Base-by-base conservation (phyloP, 2,113 vertebrate species). In the Neogobius melanostomus region DNA sequence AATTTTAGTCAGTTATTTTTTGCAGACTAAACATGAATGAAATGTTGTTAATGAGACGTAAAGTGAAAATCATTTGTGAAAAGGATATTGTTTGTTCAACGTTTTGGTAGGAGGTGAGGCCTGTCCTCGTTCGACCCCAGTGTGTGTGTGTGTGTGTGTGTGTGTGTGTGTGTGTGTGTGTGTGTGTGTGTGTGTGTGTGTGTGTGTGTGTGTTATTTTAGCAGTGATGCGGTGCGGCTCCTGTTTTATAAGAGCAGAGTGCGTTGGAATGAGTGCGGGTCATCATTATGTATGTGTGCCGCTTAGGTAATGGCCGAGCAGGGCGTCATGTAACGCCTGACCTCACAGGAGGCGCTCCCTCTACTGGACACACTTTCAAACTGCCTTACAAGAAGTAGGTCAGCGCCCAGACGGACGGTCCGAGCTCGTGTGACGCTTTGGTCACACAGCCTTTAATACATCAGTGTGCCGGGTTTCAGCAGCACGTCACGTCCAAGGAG, bases 341-440 rank as follows among this genome's bases (percentile, higher is more conserved):
- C 71, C 71, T 67, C 42, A 6, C 7, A 10, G 11, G 28, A 52
- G 7, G 43, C 6, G 68, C 77, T 83, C 88, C 89, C 6, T 85
- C 44, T 84, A 49, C 42, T 12, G 82, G 72, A 75, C 72, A 87
- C 88, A 87, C 66, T 14, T n/a, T 21, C 76, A 60, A 78, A 54
- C 12, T 14, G 6, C 14, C 12, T n/a, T 16, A 7, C 47, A 48
- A 43, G 76, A 93, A 91, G 83, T 93, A 90, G 92, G 92, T 92
- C 92, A 93, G 52, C n/a, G 28, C 28, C 28, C 28, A 36, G 28
- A 36, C 28, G 28, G 28, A 36, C 28, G 28, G 28, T 36, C 28
- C 28, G 28, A 36, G 28, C 3, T 0, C 28, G 4, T 36, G 28
- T 36, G 28, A 36, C 28, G 4, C 28, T 36, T 36, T 36, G 28